Conservation (phyloP, 2,113 vertebrate genomes). For the Ophiodon elongatus region DNA sequence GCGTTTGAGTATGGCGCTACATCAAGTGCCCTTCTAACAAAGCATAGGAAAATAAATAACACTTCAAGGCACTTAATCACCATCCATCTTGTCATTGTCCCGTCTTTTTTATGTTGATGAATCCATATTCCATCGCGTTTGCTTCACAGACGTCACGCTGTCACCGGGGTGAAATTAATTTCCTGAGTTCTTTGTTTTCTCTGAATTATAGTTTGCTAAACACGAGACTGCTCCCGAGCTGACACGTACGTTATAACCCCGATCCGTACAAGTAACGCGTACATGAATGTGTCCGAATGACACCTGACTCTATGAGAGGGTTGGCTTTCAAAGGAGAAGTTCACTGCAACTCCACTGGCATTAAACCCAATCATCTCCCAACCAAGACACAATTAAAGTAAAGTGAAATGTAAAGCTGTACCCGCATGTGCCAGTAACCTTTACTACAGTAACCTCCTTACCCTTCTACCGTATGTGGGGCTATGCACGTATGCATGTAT, state of each 20-base stretch:
- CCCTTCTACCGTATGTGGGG: constrained; percentile 9
- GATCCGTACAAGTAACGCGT: not conserved
- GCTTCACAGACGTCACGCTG: not conserved
- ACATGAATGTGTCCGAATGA: not conserved
- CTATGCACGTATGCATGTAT: not conserved
- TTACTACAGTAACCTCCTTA: too few relatives aligned
- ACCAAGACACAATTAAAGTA: not conserved
- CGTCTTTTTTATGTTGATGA: not conserved
- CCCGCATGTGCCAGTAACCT: too few relatives aligned
- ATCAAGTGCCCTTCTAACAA: not conserved
- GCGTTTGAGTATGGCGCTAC: not conserved
- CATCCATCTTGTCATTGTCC: not conserved
- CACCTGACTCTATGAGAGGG: constrained; percentile 31
- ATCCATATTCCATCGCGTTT: not conserved
- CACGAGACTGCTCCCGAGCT: not conserved
- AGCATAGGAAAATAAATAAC: not conserved
- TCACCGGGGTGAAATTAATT: not conserved
- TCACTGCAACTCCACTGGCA: not conserved
- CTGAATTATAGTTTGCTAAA: not conserved
- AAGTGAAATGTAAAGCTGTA: not conserved
- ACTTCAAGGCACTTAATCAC: not conserved
- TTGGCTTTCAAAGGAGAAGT: constrained; percentile 26
- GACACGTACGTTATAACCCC: not conserved
- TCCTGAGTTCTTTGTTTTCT: not conserved
- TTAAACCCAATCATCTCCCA: constrained; percentile 30